Conservation (phyloP, 2,113 vertebrate genomes). For the Myanophis thanlyinensis region DNA sequence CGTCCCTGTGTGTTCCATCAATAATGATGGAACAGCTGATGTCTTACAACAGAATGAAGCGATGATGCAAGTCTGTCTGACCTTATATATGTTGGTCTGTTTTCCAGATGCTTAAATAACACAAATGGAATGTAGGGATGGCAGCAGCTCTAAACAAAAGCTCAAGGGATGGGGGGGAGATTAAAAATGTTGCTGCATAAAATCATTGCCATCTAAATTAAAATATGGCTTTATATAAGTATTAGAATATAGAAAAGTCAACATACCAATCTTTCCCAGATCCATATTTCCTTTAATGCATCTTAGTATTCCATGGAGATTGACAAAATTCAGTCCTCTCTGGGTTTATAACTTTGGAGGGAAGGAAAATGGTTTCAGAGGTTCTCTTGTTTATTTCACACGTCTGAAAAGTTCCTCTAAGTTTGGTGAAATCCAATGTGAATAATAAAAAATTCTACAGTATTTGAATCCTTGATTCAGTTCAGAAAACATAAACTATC, state of each 20-base stretch:
- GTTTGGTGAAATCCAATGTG: too few species aligned
- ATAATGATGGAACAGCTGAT: constrained; percentile 59
- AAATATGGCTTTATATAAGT: neutral
- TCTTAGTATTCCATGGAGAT: neutral
- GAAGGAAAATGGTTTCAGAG: neutral
- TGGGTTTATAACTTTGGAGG: neutral
- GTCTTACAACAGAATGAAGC: constrained; percentile 63
- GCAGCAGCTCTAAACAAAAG: constrained; percentile 36
- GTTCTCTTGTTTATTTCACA: too few species aligned
- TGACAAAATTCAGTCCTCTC: neutral
- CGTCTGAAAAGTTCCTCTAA: too few species aligned
- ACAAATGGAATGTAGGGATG: constrained; percentile 49
- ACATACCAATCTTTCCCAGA: neutral
- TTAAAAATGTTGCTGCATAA: neutral
- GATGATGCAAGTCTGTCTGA: constrained; percentile 64
- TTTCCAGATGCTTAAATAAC: constrained; percentile 61
- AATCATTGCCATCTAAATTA: neutral
- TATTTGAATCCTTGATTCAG: too few species aligned
- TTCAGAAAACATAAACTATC: too few species aligned
- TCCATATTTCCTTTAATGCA: neutral
- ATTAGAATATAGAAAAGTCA: neutral
- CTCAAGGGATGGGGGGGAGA: neutral
- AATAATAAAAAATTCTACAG: too few species aligned
- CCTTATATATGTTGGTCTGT: constrained; percentile 53
- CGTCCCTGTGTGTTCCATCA: neutral